Conservation (phyloP, 1,140 invertebrate species). For the Cotesia vestalis region DNA sequence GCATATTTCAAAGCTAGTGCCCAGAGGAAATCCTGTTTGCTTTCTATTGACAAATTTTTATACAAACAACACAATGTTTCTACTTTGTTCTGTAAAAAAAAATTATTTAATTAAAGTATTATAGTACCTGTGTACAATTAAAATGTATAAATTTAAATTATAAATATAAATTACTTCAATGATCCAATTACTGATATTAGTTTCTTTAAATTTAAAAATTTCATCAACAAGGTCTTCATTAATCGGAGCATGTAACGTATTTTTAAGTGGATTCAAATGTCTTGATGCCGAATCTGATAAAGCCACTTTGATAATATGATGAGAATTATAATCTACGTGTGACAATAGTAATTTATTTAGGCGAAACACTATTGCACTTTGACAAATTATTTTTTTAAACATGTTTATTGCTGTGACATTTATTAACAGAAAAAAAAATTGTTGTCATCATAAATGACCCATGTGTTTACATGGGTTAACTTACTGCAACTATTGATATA, state of each 20-base stretch:
- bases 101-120: slow-evolving; percentile 30
- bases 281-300: not conserved
- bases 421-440: no score
- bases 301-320: not conserved
- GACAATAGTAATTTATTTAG: slow-evolving; percentile 7
- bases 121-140: slow-evolving; percentile 15
- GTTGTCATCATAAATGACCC: no score
- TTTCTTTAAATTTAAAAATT: slow-evolving; percentile 59
- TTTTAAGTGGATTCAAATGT: not conserved
- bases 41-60: slow-evolving; percentile 48
- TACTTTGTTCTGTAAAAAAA: slow-evolving; percentile 61
- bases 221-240: slow-evolving; percentile 56
- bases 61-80: slow-evolving; percentile 57
- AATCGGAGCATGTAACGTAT: slow-evolving; percentile 27
- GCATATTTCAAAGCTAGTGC: slow-evolving; percentile 58
- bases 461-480: no score
- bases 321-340: not conserved
- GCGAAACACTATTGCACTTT: not conserved
- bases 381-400: slow-evolving; percentile 7
- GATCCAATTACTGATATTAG: slow-evolving; percentile 64
- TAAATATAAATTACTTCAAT: slow-evolving; percentile 58
- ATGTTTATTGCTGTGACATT: slow-evolving; percentile 19
- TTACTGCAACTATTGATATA: no score
- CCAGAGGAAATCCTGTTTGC: slow-evolving; percentile 57
- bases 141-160: slow-evolving; percentile 6